Conservation (phyloP, 2,888 invertebrate genomes). For the Tipula vernalis region DNA sequence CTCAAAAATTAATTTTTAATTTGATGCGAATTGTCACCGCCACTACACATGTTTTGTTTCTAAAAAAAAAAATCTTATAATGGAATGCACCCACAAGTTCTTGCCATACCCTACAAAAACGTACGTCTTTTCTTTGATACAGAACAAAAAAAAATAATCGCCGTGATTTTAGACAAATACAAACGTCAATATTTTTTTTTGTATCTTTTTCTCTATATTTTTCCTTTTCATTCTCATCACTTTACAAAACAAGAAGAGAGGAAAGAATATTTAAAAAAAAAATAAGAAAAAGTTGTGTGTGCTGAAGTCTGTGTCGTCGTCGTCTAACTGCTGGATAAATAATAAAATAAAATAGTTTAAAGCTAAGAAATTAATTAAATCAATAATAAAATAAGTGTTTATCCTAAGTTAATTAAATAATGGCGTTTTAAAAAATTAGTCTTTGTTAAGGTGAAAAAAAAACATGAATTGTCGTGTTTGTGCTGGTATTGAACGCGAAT, state of each 20-base stretch:
- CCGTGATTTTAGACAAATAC: slow-evolving; percentile 6
- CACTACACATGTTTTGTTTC: no score
- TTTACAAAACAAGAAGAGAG: neutral
- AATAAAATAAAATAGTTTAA: slow-evolving; percentile 4
- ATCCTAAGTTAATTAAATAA: neutral
- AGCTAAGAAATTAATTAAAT: neutral
- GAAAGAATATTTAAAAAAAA: neutral
- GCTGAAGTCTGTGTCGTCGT: neutral
- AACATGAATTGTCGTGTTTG: neutral
- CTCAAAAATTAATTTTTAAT: no score
- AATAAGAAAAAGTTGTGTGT: neutral
- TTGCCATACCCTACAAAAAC: neutral
- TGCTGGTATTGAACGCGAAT: neutral
- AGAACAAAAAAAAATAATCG: neutral
- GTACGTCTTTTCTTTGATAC: neutral
- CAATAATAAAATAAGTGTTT: neutral
- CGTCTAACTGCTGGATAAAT: neutral
- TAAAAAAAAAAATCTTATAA: no score
- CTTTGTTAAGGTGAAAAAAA: neutral
- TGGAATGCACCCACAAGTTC: neutral
- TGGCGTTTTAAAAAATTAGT: neutral
- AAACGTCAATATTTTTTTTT: slow-evolving; percentile 4
- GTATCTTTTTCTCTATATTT: neutral
- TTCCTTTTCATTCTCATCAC: neutral
- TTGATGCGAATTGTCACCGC: no score